Base-by-base conservation (phyloP, 2,888 invertebrate species). In the Salpingus planirostris region DNA sequence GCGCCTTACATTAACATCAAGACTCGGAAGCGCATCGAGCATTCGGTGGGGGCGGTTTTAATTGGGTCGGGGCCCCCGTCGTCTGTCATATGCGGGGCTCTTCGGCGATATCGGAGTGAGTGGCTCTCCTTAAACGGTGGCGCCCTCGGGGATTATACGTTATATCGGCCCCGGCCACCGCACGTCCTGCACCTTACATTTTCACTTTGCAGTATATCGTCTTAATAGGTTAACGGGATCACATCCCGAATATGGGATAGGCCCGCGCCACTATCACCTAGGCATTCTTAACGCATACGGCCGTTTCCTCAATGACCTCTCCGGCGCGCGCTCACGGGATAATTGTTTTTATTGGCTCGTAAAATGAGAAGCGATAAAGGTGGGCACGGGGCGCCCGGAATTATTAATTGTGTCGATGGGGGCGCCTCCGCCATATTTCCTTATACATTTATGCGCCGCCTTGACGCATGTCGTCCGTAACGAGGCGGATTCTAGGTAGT, bases 121-220 rank as follows among this genome's bases (percentile, higher is more conserved):
- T 33, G 35, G 42, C 29, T 33, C 29, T 46, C 39, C 42, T 40
- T 49, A 50, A 51, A 50, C 45, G 49, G 42, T 43, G 36, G 30
- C 33, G 49, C 47, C 56, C 54, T 46, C 43, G 47, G 54, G 57
- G 55, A 59, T 58, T 53, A 52, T 50, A 50, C 44, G 49, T 52
- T 53, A 53, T 52, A 53, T 50, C 53, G 50, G 47, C 49, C 44
- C 43, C 41, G 47, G 39, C 49, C 45, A 33, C 42, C 22, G 33
- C 43, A 39, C 41, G 36, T 38, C 40, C 40, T 33, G 34, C 47
- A 47, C 47, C 48, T 50, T 46, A 44, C 46, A 50, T 48, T 53
- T 53, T 54, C 54, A 54, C 52, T 54, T 54, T 54, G 54, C 54
- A 54, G 51, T 54, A 54, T 54, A 54, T 54, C 51, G 49, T 49